These are phyloP conservation scores for Myioborus miniatus DNA, from an alignment of 2,797 vertebrate species.

Conservation along the genomic window DNA sequence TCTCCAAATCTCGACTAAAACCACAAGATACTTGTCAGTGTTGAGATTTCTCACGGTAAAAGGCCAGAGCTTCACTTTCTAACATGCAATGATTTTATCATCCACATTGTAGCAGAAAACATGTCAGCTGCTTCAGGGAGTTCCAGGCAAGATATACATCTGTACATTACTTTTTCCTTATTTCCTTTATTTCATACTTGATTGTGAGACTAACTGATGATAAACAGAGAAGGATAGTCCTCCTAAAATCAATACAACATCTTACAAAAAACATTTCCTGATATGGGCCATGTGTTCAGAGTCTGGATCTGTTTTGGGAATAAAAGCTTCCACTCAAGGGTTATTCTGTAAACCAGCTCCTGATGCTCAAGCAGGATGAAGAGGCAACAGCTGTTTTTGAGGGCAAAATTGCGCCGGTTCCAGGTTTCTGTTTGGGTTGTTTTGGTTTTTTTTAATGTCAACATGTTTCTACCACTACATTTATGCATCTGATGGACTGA, in stretches of 20 bases:
- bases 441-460: neutral
- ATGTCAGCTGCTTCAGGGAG: neutral
- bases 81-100: conserved; percentile 43
- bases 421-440: neutral
- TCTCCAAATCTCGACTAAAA: conserved; percentile 65
- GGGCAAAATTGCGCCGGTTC: neutral
- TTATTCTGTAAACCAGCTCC: neutral
- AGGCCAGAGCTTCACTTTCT: conserved; percentile 16
- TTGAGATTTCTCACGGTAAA: conserved; percentile 12
- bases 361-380: neutral
- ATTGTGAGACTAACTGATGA: neutral
- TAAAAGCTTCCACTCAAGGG: neutral
- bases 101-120: neutral
- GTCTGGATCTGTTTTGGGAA: neutral
- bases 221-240: neutral
- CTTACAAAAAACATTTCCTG: neutral
- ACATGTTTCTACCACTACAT: neutral
- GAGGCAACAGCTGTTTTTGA: neutral
- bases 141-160: neutral
- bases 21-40: conserved; percentile 1
- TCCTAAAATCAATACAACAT: neutral
- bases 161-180: neutral
- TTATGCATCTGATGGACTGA: neutral
- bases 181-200: neutral
- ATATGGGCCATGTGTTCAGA: neutral